These are phyloP conservation scores for Microtus pennsylvanicus DNA, from an alignment of 2,113 vertebrate species.

Conservation along the genomic window DNA sequence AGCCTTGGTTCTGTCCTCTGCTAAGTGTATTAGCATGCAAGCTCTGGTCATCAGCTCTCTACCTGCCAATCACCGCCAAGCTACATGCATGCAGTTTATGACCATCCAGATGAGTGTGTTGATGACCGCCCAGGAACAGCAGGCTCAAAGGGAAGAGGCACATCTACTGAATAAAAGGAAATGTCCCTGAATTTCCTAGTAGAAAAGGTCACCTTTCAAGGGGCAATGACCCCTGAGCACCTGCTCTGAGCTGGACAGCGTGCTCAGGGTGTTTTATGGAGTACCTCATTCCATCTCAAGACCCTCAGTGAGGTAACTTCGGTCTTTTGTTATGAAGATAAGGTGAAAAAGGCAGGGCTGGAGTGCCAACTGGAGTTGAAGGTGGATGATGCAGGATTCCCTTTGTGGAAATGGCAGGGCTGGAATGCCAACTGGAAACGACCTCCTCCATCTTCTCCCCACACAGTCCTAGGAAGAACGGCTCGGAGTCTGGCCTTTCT, in stretches of 20 bases:
- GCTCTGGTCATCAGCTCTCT: neutral
- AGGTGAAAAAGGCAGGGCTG: neutral
- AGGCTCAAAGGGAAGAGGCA: neutral
- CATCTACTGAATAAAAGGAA: neutral
- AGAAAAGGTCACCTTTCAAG: neutral
- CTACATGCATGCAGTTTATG: neutral
- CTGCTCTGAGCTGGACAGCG: neutral
- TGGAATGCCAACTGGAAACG: neutral
- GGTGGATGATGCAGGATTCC: no score
- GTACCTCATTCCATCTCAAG: neutral
- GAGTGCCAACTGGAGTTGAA: neutral
- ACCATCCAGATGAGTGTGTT: neutral
- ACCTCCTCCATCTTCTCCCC: neutral
- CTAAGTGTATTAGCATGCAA: fast-evolving
- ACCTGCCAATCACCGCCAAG: neutral
- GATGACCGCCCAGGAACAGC: no score
- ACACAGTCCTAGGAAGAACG: neutral
- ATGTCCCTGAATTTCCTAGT: neutral
- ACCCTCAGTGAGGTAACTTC: neutral
- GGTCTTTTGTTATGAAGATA: neutral
- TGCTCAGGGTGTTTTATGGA: neutral
- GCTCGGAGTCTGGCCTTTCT: neutral
- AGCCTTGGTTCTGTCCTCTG: neutral
- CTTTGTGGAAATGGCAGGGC: neutral
- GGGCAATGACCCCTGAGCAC: neutral